phyloP scores from a whole-genome alignment of 1,140 invertebrate species.

The Zaprionus ornatus region DNA sequence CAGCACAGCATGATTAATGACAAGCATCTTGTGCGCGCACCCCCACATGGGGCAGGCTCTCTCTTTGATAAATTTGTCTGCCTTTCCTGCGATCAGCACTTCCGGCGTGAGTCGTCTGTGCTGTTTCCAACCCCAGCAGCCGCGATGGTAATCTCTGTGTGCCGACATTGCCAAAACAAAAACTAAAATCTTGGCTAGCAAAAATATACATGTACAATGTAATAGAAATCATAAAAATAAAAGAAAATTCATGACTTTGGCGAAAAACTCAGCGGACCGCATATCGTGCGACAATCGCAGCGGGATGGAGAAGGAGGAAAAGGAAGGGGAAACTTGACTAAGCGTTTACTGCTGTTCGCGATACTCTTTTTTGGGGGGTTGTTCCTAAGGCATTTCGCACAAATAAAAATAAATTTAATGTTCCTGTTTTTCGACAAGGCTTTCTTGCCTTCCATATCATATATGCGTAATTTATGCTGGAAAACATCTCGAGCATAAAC shows the following conservation, averaged over 20 bases:
- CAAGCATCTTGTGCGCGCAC: constrained; percentile 29
- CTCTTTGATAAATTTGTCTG: constrained; percentile 78
- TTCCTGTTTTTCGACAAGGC: constrained; percentile 65
- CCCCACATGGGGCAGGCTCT: constrained; percentile 33
- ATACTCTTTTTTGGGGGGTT: constrained; percentile 60
- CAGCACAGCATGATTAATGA: constrained; percentile 59
- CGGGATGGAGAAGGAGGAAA: not conserved
- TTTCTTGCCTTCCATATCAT: constrained; percentile 60
- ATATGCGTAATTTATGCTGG: constrained; percentile 75
- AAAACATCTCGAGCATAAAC: constrained; percentile 79
- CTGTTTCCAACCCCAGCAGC: constrained; percentile 48
- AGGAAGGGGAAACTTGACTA: constrained; percentile 38
- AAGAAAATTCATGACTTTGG: constrained; percentile 74
- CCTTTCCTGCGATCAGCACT: constrained; percentile 79
- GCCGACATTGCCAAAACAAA: constrained; percentile 59
- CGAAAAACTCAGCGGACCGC: constrained; percentile 70
- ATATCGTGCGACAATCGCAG: constrained; percentile 58
- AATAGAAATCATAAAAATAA: constrained; percentile 78
- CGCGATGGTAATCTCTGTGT: constrained; percentile 36
- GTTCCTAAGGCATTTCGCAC: constrained; percentile 20
- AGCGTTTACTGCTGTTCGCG: constrained; percentile 49
- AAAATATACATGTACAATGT: constrained; percentile 50
- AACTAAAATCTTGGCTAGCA: constrained; percentile 62
- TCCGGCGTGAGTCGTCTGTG: constrained; percentile 59
- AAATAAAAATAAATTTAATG: constrained; percentile 83